Evolutionary conservation across 2,888 invertebrate genomes (phyloP).

Genomic region (Listrodromus nycthemerus): DNA sequence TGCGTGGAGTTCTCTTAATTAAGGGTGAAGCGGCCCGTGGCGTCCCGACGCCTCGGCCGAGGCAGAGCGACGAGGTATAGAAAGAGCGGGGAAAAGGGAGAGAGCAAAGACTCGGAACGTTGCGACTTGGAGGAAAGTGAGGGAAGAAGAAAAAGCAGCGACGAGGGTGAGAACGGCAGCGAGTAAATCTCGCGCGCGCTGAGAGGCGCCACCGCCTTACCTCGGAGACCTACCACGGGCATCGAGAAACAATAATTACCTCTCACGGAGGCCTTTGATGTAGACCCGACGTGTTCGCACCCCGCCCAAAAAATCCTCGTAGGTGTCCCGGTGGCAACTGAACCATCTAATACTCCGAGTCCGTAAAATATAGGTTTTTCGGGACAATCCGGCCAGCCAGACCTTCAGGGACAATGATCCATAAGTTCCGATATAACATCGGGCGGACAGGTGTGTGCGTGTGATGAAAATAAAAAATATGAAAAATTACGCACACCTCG

Average conservation of each 20-base stretch:
- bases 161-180: slow-evolving; percentile 79
- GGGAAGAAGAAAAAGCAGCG: slow-evolving; percentile 25
- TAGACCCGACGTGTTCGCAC: slow-evolving; percentile 81
- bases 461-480: slow-evolving; percentile 7
- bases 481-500: neutral
- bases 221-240: slow-evolving; percentile 72
- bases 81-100: slow-evolving; percentile 57
- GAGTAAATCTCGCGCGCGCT: slow-evolving; percentile 69
- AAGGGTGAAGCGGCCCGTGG: slow-evolving; percentile 72
- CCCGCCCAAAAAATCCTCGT: slow-evolving; percentile 77
- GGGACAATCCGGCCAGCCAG: slow-evolving; percentile 31
- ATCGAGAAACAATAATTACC: slow-evolving; percentile 83
- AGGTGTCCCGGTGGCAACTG: slow-evolving; percentile 75
- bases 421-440: slow-evolving; percentile 38
- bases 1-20: slow-evolving; percentile 80
- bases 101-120: slow-evolving; percentile 42
- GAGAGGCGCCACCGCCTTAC: slow-evolving; percentile 79
- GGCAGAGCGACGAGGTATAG: slow-evolving; percentile 52
- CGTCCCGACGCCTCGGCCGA: slow-evolving; percentile 6
- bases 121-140: slow-evolving; percentile 16
- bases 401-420: slow-evolving; percentile 38
- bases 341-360: slow-evolving; percentile 59
- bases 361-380: slow-evolving; percentile 53
- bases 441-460: slow-evolving; percentile 39
- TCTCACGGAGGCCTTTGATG: slow-evolving; percentile 81